Conservation (phyloP, 2,113 vertebrate species). For the Boleophthalmus pectinirostris region DNA sequence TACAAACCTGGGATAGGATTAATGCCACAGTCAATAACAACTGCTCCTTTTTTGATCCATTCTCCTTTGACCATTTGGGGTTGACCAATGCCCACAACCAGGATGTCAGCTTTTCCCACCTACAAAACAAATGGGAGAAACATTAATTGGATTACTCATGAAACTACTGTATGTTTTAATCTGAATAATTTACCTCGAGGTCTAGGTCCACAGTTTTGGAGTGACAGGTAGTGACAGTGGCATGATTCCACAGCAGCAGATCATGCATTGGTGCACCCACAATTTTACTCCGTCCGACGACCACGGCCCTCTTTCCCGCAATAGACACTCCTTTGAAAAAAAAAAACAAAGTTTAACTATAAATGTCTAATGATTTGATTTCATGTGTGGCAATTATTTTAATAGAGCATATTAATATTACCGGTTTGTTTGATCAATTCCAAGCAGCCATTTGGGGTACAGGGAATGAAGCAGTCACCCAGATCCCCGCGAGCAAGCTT, state of each 20-base stretch:
- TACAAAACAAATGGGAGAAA: slow-evolving; percentile 29
- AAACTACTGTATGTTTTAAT: neutral
- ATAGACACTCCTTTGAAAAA: slow-evolving; percentile 82
- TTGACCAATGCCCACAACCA: slow-evolving; percentile 93
- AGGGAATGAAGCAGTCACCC: slow-evolving; percentile 92
- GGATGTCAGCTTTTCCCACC: slow-evolving; percentile 90
- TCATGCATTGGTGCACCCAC: slow-evolving; percentile 98
- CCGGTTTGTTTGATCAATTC: slow-evolving; percentile 94
- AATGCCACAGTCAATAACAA: slow-evolving; percentile 98
- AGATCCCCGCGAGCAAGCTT: slow-evolving; percentile 95
- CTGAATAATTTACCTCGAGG: slow-evolving; percentile 81
- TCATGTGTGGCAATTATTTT: neutral
- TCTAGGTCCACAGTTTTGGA: slow-evolving; percentile 87
- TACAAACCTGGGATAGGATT: slow-evolving; percentile 88
- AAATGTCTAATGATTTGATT: too few species aligned
- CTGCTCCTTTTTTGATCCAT: slow-evolving; percentile 94
- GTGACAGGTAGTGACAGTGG: slow-evolving; percentile 96
- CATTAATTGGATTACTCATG: neutral
- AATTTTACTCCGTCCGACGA: slow-evolving; percentile 96
- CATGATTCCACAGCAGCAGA: slow-evolving; percentile 93
- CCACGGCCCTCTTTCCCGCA: slow-evolving; percentile 89
- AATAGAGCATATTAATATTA: slow-evolving; percentile 40
- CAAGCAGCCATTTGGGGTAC: slow-evolving; percentile 97
- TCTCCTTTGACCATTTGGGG: slow-evolving; percentile 95
- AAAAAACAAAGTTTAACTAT: neutral